Conservation (phyloP, 2,797 vertebrate species). For the Halcyon leucocephala region DNA sequence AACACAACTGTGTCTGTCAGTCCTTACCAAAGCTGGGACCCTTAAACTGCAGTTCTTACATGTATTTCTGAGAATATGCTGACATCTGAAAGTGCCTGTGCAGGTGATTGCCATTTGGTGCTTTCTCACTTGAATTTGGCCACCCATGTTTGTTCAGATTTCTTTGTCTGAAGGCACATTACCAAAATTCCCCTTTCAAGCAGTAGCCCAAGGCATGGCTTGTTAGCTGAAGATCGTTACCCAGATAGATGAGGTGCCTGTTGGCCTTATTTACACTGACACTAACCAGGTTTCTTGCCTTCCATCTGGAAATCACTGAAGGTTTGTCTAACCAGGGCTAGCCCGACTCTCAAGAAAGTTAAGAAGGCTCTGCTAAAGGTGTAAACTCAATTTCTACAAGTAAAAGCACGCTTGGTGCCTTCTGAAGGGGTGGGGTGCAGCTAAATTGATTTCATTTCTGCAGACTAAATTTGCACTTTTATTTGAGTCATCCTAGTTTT, state of each 20-base stretch:
- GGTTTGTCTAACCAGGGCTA: background rate
- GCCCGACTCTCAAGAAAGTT: background rate
- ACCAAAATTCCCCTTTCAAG: background rate
- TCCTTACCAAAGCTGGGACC: background rate
- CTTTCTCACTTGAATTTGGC: background rate
- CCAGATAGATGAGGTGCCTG: background rate
- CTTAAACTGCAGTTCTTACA: background rate
- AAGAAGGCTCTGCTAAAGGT: background rate
- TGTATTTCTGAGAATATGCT: background rate
- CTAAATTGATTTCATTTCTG: background rate
- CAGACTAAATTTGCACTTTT: background rate
- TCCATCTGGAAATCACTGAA: background rate
- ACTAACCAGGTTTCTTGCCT: background rate
- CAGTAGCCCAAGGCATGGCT: background rate
- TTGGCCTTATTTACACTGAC: background rate
- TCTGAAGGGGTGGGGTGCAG: background rate
- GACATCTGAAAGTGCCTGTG: background rate
- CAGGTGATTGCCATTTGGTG: background rate
- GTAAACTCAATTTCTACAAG: background rate
- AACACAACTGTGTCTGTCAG: background rate
- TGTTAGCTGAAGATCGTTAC: background rate
- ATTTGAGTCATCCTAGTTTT: background rate
- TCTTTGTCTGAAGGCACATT: background rate
- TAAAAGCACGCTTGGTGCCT: conserved; percentile 9
- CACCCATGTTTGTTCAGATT: background rate